Conservation (phyloP, 2,797 vertebrate species). For the Acanthornis magna region DNA sequence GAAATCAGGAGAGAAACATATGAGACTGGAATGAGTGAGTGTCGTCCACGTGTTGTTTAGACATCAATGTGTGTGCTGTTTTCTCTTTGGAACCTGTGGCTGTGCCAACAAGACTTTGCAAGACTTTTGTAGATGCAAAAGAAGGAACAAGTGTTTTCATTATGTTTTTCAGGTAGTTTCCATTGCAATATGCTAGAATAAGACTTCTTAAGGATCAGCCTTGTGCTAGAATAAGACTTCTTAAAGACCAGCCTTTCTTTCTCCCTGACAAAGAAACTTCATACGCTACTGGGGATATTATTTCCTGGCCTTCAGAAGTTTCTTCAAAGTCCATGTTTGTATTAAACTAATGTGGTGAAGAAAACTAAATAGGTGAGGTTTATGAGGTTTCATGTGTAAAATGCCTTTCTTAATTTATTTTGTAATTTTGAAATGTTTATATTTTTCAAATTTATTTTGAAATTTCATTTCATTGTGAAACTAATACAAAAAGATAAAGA, state of each 20-base stretch:
- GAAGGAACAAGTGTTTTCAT: not conserved
- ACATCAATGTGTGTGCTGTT: accelerated
- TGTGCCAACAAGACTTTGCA: not conserved
- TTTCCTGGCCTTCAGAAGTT: not conserved
- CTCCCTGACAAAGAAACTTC: not conserved
- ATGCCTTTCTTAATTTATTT: not conserved
- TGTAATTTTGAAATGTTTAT: not conserved
- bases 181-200: not conserved
- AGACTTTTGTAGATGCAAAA: not conserved
- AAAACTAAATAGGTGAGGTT: not conserved
- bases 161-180: not conserved
- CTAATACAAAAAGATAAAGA: not conserved
- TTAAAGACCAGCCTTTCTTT: not conserved
- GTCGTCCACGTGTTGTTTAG: not conserved
- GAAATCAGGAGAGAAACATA: not conserved
- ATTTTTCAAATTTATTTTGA: not conserved
- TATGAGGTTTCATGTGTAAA: not conserved
- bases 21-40: not conserved
- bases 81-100: not conserved
- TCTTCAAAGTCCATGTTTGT: not conserved
- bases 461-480: not conserved
- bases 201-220: not conserved
- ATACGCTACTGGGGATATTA: not conserved
- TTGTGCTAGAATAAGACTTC: not conserved
- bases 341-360: not conserved